phyloP scores from a whole-genome alignment of 2,797 vertebrate genomes.

The Sphenopsis melanotis region DNA sequence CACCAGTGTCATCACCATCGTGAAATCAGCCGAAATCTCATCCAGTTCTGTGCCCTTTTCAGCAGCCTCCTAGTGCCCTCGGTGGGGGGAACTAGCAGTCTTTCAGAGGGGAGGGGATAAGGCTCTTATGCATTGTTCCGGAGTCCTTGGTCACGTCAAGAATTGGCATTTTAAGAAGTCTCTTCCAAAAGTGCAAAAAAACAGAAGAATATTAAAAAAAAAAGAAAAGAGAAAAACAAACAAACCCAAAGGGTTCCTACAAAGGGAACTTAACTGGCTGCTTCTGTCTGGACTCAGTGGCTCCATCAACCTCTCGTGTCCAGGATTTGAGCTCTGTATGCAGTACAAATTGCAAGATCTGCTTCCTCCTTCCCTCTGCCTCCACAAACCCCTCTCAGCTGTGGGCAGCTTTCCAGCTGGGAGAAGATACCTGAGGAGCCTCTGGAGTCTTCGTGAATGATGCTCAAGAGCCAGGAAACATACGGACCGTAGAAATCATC shows the following conservation, averaged over 20 bases:
- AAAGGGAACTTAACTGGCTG: conserved; percentile 45
- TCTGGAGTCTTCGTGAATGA: conserved; percentile 2
- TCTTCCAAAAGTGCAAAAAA: conserved; percentile 50
- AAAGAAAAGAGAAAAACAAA: neutral
- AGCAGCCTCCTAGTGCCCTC: conserved; percentile 85
- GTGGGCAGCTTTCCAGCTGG: conserved; percentile 23
- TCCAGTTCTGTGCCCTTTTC: conserved; percentile 86
- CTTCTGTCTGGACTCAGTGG: conserved; percentile 44
- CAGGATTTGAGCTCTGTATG: conserved; percentile 38
- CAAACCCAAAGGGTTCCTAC: neutral
- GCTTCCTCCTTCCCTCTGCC: neutral
- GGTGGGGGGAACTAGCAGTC: conserved; percentile 54
- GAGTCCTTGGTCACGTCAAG: conserved; percentile 53
- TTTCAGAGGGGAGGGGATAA: conserved; percentile 28
- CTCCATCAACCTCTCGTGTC: conserved; percentile 33
- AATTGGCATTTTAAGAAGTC: conserved; percentile 46
- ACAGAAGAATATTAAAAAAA: neutral
- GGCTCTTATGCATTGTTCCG: conserved; percentile 36
- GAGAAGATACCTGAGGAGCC: conserved; percentile 32
- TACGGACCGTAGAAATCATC: conserved; percentile 46
- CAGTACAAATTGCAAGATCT: conserved; percentile 16
- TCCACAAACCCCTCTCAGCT: neutral
- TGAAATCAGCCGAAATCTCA: conserved; percentile 89
- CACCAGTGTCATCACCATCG: conserved; percentile 98
- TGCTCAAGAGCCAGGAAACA: conserved; percentile 16